These are phyloP conservation scores for Takifugu flavidus DNA, from an alignment of 2,113 vertebrate genomes.

Conservation along the genomic window DNA sequence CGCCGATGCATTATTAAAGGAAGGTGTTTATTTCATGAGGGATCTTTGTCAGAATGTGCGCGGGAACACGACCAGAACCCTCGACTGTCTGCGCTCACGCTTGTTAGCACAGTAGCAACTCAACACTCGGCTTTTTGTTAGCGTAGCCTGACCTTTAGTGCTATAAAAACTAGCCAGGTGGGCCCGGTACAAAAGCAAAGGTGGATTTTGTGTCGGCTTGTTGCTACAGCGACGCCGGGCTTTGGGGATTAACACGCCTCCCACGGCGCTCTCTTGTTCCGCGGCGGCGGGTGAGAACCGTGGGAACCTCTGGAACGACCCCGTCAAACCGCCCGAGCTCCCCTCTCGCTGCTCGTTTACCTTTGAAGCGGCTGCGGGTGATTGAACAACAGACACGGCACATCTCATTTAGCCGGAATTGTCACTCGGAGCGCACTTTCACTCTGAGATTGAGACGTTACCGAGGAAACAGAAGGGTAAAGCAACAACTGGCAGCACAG, in stretches of 20 bases:
- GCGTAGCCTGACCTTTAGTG: slow-evolving; percentile 39
- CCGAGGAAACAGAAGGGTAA: no score
- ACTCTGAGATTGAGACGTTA: no score
- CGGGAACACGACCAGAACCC: slow-evolving; percentile 12
- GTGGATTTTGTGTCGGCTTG: slow-evolving; percentile 53
- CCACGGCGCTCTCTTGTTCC: slow-evolving; percentile 59
- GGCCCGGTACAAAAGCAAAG: slow-evolving; percentile 54
- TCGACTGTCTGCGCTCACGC: slow-evolving; percentile 9
- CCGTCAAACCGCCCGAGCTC: slow-evolving; percentile 6
- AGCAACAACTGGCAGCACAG: no score
- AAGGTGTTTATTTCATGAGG: slow-evolving; percentile 50
- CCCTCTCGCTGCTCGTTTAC: slow-evolving; percentile 9
- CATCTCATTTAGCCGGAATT: no score
- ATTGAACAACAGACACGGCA: no score
- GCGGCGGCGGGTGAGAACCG: slow-evolving; percentile 55
- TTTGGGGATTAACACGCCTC: slow-evolving; percentile 69
- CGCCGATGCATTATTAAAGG: slow-evolving; percentile 16
- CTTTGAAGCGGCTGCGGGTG: slow-evolving; percentile 4
- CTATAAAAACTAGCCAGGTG: slow-evolving; percentile 56
- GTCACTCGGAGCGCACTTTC: no score
- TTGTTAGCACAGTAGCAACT: slow-evolving; percentile 37
- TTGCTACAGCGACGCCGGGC: slow-evolving; percentile 49
- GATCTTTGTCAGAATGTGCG: slow-evolving; percentile 5
- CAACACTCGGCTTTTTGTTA: slow-evolving; percentile 34
- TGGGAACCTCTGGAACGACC: slow-evolving; percentile 56